These are phyloP conservation scores for Liparis tanakae DNA, from an alignment of 2,797 vertebrate species.

Conservation along the genomic window DNA sequence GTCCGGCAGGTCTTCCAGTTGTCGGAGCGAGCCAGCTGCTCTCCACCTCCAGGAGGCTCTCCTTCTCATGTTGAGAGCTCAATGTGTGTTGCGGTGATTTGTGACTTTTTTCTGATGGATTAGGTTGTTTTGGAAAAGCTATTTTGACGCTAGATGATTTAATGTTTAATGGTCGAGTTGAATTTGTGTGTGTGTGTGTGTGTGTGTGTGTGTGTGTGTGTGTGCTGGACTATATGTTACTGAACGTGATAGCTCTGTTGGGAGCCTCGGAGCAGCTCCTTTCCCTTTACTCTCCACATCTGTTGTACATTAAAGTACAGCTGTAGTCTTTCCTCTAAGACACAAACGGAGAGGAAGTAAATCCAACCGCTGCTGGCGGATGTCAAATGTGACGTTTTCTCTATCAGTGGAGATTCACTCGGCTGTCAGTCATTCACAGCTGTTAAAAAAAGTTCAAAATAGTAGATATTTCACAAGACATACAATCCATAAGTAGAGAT, in stretches of 20 bases:
- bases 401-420: constrained; percentile 70
- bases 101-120: constrained; percentile 44
- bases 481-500: not conserved
- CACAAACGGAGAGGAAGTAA: constrained; percentile 76
- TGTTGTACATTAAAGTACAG: constrained; percentile 87
- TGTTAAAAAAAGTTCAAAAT: constrained; percentile 1
- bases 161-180: constrained; percentile 22
- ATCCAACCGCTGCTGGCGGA: constrained; percentile 78
- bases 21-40: constrained; percentile 14
- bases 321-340: constrained; percentile 85
- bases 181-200: constrained; percentile 20
- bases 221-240: constrained; percentile 17
- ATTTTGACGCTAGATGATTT: constrained; percentile 44
- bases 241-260: constrained; percentile 56
- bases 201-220: constrained; percentile 23
- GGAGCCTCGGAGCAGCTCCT: constrained; percentile 48
- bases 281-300: constrained; percentile 77
- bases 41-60: constrained; percentile 35
- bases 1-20: constrained; percentile 5
- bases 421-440: constrained; percentile 60
- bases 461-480: not conserved
- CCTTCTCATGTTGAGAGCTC: constrained; percentile 21
- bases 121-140: constrained; percentile 36
- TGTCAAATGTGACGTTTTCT: constrained; percentile 86
- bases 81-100: constrained; percentile 29